Conservation (phyloP, 2,797 vertebrate species). For the Halcyon smyrnensis region DNA sequence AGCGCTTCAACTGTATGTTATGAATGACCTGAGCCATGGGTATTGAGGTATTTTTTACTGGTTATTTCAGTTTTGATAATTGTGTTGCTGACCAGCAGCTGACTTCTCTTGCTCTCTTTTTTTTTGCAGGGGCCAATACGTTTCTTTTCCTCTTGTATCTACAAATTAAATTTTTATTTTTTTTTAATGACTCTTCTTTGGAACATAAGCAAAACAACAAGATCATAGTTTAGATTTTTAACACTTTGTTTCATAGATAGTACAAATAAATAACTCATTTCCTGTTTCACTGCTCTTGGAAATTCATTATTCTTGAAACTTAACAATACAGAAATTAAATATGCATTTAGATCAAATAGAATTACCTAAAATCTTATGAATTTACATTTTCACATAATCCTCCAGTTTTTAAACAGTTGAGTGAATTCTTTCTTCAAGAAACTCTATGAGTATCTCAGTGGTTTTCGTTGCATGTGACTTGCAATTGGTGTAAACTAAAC, state of each 20-base stretch:
- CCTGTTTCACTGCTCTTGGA: background rate
- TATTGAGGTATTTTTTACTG: background rate
- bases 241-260: background rate
- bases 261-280: background rate
- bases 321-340: background rate
- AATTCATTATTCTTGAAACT: background rate
- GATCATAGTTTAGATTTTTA: background rate
- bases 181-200: background rate
- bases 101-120: background rate
- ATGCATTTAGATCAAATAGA: background rate
- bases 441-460: background rate
- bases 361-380: background rate
- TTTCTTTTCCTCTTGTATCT: background rate
- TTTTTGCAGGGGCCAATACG: background rate
- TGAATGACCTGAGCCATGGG: background rate
- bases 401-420: background rate
- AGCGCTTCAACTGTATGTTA: background rate
- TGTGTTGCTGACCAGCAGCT: background rate
- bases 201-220: background rate
- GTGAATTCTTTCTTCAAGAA: background rate
- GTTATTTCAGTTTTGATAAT: background rate
- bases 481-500: background rate
- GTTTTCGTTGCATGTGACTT: background rate
- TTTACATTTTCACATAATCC: background rate
- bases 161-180: background rate